Conservation (phyloP, 2,797 vertebrate species). For the Darevskia mixta region DNA sequence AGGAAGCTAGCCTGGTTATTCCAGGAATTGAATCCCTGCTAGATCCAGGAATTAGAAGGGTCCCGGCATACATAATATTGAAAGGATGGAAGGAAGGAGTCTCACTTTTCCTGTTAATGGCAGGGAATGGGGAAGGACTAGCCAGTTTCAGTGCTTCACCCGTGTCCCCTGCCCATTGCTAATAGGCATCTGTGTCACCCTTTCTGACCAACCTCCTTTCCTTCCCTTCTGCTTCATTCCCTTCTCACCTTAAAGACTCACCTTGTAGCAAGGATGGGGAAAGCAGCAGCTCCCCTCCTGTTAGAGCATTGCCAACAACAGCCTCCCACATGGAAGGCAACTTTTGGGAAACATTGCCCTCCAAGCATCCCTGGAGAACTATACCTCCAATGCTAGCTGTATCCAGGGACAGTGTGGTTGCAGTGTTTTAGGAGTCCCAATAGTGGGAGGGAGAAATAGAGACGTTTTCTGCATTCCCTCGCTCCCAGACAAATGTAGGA, state of each 20-base stretch:
- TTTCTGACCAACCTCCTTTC: background rate
- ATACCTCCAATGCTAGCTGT: too few species aligned
- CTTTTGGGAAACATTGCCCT: background rate
- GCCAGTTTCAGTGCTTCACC: background rate
- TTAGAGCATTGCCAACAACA: background rate
- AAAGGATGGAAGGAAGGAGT: background rate
- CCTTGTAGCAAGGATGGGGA: too few species aligned
- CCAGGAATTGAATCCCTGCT: too few species aligned
- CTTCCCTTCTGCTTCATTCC: background rate
- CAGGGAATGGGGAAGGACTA: background rate
- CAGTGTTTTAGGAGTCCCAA: background rate
- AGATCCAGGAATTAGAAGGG: too few species aligned
- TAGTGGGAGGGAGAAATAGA: background rate
- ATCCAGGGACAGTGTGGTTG: background rate
- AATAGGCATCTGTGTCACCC: background rate
- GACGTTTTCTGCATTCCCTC: background rate
- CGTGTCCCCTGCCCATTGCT: background rate
- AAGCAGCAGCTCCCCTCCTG: background rate
- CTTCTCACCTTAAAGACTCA: background rate
- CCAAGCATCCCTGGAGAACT: background rate
- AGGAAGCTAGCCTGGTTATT: too few species aligned
- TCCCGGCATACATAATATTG: too few species aligned
- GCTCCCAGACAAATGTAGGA: background rate
- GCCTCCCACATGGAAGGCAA: too few species aligned
- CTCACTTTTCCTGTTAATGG: background rate